A percentile compares a stretch with the other conserved stretches of the same genome.
Conservation (phyloP, 35 echinoderm and acorn worm genomes). For the Heliocidaris erythrogramma region DNA sequence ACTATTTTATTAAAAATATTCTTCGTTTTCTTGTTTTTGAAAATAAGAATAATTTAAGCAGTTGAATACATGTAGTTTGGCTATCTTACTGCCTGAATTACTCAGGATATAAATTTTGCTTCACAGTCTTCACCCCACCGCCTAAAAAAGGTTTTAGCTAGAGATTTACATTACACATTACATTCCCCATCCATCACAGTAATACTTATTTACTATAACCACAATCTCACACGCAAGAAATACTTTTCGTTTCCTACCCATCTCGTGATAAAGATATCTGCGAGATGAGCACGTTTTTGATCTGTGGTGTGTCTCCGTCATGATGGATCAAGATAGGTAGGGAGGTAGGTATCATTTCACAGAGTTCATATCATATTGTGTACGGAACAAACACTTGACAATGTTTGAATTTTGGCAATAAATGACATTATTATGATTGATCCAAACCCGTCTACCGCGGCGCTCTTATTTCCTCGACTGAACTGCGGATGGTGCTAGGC, state of each 20-base stretch:
- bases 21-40: no score
- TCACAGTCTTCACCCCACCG: no score
- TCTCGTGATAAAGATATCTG: background rate
- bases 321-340: background rate
- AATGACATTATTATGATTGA: background rate
- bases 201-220: background rate
- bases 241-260: background rate
- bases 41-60: no score
- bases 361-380: background rate
- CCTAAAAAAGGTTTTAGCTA: no score
- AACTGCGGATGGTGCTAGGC: background rate
- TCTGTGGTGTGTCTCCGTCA: background rate
- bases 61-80: no score
- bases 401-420: background rate
- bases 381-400: slow-evolving; percentile 8
- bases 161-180: no score
- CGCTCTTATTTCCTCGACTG: no score
- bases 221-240: background rate
- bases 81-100: no score
- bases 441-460: background rate
- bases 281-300: background rate
- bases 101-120: no score
- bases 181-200: background rate
- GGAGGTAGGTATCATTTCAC: background rate
- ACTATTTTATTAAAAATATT: no score